Evolutionary conservation across 2,797 vertebrate species (phyloP).

Genomic region (Vireo griseus): DNA sequence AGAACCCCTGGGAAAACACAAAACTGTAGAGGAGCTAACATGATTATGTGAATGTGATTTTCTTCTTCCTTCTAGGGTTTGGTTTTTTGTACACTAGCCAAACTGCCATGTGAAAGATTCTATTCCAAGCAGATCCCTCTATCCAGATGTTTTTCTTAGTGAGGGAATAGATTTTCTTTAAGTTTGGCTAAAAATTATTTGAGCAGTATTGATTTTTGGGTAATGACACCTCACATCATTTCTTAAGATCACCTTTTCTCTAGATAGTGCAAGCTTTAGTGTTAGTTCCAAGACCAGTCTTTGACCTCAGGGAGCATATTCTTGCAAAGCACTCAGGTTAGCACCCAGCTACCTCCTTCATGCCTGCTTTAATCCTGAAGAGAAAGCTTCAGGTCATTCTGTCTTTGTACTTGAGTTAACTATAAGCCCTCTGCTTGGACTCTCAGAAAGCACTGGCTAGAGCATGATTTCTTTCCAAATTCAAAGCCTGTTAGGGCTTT

Average conservation of each 20-base stretch:
- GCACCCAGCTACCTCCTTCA: background rate
- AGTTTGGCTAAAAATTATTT: background rate
- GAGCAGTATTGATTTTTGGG: background rate
- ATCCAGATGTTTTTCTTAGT: background rate
- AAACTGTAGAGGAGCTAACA: background rate
- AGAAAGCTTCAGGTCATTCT: background rate
- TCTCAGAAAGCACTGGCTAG: background rate
- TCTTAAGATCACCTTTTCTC: background rate
- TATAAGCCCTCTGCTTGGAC: background rate
- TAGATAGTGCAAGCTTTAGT: background rate
- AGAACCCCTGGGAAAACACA: background rate
- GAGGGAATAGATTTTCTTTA: background rate
- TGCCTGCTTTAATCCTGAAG: background rate
- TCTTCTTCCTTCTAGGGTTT: background rate
- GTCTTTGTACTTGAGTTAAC: background rate
- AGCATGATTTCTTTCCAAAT: background rate
- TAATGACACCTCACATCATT: background rate
- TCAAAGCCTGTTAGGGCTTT: background rate
- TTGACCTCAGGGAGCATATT: background rate
- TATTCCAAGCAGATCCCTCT: background rate
- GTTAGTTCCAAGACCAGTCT: background rate
- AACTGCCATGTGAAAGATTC: background rate
- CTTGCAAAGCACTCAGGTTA: background rate
- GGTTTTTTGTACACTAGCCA: background rate
- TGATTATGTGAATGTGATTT: background rate